Evolutionary conservation across 2,113 vertebrate genomes (phyloP).

Genomic region (Phyllostomus discolor): DNA sequence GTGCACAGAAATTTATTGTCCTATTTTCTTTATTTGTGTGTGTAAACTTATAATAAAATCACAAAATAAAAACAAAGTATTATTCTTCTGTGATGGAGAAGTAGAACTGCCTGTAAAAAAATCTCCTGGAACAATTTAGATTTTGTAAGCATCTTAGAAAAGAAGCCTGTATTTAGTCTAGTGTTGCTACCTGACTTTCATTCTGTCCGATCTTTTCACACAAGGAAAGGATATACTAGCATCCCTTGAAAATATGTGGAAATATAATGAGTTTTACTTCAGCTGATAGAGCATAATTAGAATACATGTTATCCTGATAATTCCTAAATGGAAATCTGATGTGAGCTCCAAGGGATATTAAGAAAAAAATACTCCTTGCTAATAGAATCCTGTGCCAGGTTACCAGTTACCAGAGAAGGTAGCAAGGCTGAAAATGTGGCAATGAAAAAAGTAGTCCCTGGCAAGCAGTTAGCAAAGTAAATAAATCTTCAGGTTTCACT

Average conservation of each 20-base stretch:
- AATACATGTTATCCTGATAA: not conserved
- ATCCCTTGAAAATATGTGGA: not conserved
- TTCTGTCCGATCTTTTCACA: not conserved
- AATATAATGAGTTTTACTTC: conserved; percentile 18
- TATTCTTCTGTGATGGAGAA: not conserved
- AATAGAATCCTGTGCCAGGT: not conserved
- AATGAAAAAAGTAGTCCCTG: not conserved
- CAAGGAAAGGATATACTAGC: not conserved
- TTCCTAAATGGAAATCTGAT: conserved; percentile 18
- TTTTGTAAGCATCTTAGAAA: conserved; percentile 29
- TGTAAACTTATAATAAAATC: not conserved
- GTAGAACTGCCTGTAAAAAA: not conserved
- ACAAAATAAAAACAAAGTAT: not conserved
- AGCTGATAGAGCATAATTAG: conserved; percentile 23
- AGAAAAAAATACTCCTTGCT: not conserved
- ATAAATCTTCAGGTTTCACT: conserved; percentile 20
- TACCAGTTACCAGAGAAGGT: not conserved
- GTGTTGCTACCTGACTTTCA: conserved; percentile 8
- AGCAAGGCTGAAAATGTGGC: not conserved
- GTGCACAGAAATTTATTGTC: not conserved
- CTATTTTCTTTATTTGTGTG: not conserved
- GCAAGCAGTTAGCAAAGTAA: not conserved
- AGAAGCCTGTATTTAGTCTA: not conserved
- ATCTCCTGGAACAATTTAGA: not conserved
- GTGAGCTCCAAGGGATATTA: conserved; percentile 5